Evolutionary conservation across 2,113 vertebrate genomes (phyloP).

Genomic region (Centropus unirufus): DNA sequence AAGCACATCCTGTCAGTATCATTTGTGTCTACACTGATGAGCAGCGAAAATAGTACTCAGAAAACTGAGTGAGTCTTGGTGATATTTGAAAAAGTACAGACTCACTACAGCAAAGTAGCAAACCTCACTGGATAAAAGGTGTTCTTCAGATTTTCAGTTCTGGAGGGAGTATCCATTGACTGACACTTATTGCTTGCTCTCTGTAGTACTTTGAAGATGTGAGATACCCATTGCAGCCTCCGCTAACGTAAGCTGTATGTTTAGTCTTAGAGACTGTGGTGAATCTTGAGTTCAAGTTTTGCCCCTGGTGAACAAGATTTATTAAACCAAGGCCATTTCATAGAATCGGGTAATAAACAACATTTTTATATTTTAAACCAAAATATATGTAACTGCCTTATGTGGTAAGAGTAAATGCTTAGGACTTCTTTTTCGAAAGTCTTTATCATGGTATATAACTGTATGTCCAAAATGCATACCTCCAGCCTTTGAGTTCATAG

Average conservation of each 20-base stretch:
- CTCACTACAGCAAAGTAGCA: not conserved
- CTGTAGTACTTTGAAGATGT: not conserved
- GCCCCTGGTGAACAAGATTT: not conserved
- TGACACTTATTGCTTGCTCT: not conserved
- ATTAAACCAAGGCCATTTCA: not conserved
- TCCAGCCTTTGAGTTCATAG: not conserved
- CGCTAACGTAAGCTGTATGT: not conserved
- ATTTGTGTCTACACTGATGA: not conserved
- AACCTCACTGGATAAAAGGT: not conserved
- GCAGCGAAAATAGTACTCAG: not conserved
- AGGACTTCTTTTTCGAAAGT: not conserved
- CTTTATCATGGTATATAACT: not conserved
- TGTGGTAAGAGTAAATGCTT: not conserved
- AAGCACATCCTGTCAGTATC: not conserved
- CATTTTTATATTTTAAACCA: not conserved
- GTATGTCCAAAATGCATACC: not conserved
- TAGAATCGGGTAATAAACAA: not conserved
- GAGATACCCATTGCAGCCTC: accelerated
- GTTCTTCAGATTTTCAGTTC: not conserved
- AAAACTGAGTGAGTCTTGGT: not conserved
- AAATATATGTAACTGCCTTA: not conserved
- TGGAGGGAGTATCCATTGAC: not conserved
- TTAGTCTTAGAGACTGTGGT: not conserved
- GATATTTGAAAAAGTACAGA: not conserved
- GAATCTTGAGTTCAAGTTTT: not conserved